These are phyloP conservation scores for Pararge aegeria DNA, from an alignment of 1,140 invertebrate species.

Conservation along the genomic window DNA sequence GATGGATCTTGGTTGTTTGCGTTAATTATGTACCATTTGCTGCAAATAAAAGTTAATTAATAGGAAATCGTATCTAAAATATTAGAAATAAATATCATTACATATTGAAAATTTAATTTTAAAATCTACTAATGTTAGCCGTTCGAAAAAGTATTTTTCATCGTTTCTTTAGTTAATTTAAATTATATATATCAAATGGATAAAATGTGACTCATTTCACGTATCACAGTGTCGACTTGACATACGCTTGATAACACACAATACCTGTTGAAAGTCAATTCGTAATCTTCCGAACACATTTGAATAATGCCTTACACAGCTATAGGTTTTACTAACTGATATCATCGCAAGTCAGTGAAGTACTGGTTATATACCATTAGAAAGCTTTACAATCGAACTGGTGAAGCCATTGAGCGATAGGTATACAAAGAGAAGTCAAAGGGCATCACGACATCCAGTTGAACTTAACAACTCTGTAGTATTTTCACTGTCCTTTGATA, in stretches of 20 bases:
- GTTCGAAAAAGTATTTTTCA: too few relatives aligned
- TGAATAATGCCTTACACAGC: not conserved
- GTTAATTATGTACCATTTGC: too few relatives aligned
- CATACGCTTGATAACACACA: not conserved
- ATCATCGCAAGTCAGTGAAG: not conserved
- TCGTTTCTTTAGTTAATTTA: too few relatives aligned
- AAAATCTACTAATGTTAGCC: too few relatives aligned
- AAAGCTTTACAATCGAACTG: constrained; percentile 14
- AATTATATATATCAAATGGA: too few relatives aligned
- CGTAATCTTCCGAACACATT: not conserved
- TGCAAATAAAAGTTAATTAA: too few relatives aligned
- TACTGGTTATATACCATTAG: constrained; percentile 5
- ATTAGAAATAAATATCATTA: too few relatives aligned
- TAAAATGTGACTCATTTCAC: too few relatives aligned
- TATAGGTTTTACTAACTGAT: not conserved
- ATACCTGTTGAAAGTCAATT: not conserved
- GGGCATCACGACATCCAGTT: constrained; percentile 22
- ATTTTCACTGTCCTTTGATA: constrained; percentile 25
- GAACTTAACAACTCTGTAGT: constrained; percentile 20
- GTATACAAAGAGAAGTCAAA: constrained; percentile 25
- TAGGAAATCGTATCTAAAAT: too few relatives aligned
- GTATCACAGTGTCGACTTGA: not conserved
- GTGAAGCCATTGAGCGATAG: constrained; percentile 15
- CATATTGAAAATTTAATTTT: too few relatives aligned
- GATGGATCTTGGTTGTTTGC: not conserved